Base-by-base conservation (phyloP, 92 coral and sea anemone genomes). In the Chrysogorgia sp. region DNA sequence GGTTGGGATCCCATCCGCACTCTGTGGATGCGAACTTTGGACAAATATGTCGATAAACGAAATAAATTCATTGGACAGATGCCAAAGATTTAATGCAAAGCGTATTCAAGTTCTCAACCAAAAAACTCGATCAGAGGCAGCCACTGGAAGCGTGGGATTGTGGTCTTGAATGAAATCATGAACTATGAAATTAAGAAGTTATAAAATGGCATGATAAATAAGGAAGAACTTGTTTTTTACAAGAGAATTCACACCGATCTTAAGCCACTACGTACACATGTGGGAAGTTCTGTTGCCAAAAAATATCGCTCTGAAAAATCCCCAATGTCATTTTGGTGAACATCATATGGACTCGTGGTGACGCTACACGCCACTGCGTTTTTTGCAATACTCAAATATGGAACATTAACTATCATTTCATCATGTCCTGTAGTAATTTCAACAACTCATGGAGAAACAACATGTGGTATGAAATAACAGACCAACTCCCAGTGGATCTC, bases 201-300 rank as follows among this genome's bases (percentile, higher is more conserved):
- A 12, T 4, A 37, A 37, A 37, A 12, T 12, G 43, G 43, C 43
- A 37, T 37, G 43, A 37, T 37, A 37, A 37, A 37, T 12, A 37
- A 37, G 12, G 43, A 37, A 37, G 43, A 37, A 5, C 12, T 37
- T 5, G 43, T 7, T 24, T 26, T 60, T 20, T 60, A 60, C 20
- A 26, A 28, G 35, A 34, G 28, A 24, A 30, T 60, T 28, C 66
- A 60, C 13, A 60, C 66, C 22, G 28, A 60, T 4, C 34, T 60
- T 1, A 34, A 60, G 28, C 66, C 66, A 25, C 35, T 60, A 7
- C n/a, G n/a, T n/a, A n/a, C 10, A 60, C n/a, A 60, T 60, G 66
- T 60, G 66, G 66, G 34, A 25, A 60, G 2, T n/a, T n/a, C n/a
- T n/a, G n/a, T 60, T 22, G 66, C 66, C n/a, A 24, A 30, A 60